A percentile compares a stretch with the other conserved stretches of the same genome.
Evolutionary conservation across 2,888 invertebrate species (phyloP).

Genomic region (Lochmaea capreae): DNA sequence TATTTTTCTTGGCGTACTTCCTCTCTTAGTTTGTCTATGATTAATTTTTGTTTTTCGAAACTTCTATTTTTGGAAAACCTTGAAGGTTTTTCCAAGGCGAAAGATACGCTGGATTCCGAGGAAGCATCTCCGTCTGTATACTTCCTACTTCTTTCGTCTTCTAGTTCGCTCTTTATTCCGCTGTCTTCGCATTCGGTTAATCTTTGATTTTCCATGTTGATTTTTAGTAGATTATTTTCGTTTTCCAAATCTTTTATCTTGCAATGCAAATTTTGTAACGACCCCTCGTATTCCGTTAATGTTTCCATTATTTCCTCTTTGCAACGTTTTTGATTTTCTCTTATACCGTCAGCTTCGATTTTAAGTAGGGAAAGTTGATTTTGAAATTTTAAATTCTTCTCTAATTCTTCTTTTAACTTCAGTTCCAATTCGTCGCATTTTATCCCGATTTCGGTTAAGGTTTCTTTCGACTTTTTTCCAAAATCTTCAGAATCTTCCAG

Average conservation of each 20-base stretch:
- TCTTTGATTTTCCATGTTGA: conserved; percentile 19
- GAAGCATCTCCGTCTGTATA: conserved; percentile 24
- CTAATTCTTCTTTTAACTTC: conserved; percentile 29
- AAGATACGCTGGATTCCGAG: conserved; percentile 31
- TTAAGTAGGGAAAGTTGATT: conserved; percentile 33
- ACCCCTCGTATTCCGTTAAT: conserved; percentile 32
- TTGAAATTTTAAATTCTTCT: conserved; percentile 32
- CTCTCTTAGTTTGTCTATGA: conserved; percentile 46
- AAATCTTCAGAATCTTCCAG: conserved; percentile 18
- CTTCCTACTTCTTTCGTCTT: conserved; percentile 20
- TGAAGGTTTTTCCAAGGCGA: conserved; percentile 11
- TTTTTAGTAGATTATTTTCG: conserved; percentile 36
- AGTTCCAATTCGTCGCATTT: conserved; percentile 13
- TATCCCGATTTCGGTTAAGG: conserved; percentile 15
- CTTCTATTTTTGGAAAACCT: conserved; percentile 33
- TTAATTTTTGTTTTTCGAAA: conserved; percentile 48
- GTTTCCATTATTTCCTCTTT: conserved; percentile 35
- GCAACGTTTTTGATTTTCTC: conserved; percentile 32
- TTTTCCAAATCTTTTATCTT: conserved; percentile 32
- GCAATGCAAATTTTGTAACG: conserved; percentile 29
- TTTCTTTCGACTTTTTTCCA: conserved; percentile 23
- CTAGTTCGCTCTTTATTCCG: conserved; percentile 28
- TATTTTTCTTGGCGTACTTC: conserved; percentile 34
- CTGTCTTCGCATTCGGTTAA: conserved; percentile 36
- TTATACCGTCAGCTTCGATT: conserved; percentile 36